Conservation (phyloP, 2,888 invertebrate genomes). For the Lycia hirtaria region DNA sequence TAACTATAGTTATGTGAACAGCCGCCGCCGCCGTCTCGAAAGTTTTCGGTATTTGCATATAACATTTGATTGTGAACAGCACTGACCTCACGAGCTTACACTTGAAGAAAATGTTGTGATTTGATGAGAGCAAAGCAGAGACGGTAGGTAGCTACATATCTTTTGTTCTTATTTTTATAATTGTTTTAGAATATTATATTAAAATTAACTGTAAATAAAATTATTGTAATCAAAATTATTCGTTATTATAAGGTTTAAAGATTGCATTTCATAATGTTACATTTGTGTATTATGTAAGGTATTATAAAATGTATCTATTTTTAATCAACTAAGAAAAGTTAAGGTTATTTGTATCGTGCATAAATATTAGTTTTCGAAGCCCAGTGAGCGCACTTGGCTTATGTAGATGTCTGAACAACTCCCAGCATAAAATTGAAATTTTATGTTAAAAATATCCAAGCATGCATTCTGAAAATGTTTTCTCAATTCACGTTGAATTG, state of each 20-base stretch:
- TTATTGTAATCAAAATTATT: not conserved
- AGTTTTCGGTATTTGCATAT: constrained; percentile 33
- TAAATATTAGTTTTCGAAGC: not conserved
- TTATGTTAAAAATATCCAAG: constrained; percentile 1
- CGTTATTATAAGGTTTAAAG: not conserved
- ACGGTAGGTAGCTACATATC: constrained; percentile 22
- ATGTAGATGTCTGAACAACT: constrained; percentile 9
- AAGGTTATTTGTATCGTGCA: not conserved
- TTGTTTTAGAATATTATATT: not conserved
- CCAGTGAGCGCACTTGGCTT: not conserved
- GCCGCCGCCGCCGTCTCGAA: not conserved
- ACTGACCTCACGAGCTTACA: constrained; percentile 68
- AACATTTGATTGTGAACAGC: constrained; percentile 40
- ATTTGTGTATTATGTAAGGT: not conserved
- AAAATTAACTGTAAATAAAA: not conserved
- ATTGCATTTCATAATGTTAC: not conserved
- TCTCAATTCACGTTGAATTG: not conserved
- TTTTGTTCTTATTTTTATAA: constrained; percentile 17
- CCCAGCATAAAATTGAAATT: constrained; percentile 3
- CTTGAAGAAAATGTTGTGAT: constrained; percentile 30
- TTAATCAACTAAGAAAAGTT: not conserved
- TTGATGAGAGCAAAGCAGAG: constrained; percentile 14
- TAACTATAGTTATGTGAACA: constrained; percentile 24
- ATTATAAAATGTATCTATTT: not conserved
- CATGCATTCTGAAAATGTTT: constrained; percentile 1